A percentile compares a stretch with the other conserved stretches of the same genome.
These are phyloP conservation scores for Gymnocephalus cernua DNA, from an alignment of 2,113 vertebrate species.

Conservation along the genomic window DNA sequence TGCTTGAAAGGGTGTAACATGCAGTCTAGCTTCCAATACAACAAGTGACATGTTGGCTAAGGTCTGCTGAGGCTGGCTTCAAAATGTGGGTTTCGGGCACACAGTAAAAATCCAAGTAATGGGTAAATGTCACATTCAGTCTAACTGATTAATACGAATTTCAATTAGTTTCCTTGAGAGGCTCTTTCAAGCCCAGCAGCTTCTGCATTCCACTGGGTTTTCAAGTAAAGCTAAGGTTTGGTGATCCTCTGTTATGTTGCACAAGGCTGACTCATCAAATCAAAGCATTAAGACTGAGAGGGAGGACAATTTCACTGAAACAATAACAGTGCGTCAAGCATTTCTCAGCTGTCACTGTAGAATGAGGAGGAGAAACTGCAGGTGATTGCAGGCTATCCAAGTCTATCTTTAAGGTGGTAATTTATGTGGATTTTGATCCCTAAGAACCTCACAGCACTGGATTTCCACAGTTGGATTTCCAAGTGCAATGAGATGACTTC, in stretches of 20 bases:
- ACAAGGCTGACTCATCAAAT: conserved; percentile 67
- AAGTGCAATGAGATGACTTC: conserved; percentile 53
- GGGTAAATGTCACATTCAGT: conserved; percentile 16
- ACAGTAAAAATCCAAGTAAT: background rate
- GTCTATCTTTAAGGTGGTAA: conserved; percentile 45
- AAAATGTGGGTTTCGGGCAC: background rate
- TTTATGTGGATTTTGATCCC: conserved; percentile 57
- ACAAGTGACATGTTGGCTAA: background rate
- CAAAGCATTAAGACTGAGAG: conserved; percentile 29
- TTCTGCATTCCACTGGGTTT: conserved; percentile 38
- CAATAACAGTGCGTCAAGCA: conserved; percentile 32
- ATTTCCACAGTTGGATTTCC: conserved; percentile 45
- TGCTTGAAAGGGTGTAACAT: background rate
- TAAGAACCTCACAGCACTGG: conserved; percentile 38
- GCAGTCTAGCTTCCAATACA: background rate
- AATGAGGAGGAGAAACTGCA: conserved; percentile 27
- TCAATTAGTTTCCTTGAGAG: conserved; percentile 14
- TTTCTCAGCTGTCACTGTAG: conserved; percentile 21
- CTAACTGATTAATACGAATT: conserved; percentile 10
- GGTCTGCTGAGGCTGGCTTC: background rate
- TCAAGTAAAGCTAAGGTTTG: conserved; percentile 26
- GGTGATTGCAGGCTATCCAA: conserved; percentile 53
- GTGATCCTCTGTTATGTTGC: conserved; percentile 38
- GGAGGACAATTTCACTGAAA: conserved; percentile 48
- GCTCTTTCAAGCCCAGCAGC: conserved; percentile 17